Percentiles rank a stretch among this genome's conserved stretches.
Evolutionary conservation across 2,888 invertebrate species (phyloP).

Genomic region (Andrena praecox): DNA sequence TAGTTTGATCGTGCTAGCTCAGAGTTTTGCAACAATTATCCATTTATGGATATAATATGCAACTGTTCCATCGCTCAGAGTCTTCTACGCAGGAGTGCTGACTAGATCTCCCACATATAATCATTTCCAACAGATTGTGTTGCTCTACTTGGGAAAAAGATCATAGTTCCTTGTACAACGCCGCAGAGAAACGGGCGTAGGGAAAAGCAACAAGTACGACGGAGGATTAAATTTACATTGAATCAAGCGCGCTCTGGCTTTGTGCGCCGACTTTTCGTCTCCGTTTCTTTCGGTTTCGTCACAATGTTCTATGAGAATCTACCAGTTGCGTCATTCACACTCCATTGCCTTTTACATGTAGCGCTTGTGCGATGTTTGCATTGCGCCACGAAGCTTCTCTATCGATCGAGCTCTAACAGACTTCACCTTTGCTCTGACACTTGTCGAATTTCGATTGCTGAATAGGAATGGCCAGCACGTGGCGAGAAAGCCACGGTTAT

Average conservation of each 20-base stretch:
- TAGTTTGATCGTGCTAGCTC: no score
- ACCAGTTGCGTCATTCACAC: conserved; percentile 20
- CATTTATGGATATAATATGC: background rate
- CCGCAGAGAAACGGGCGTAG: background rate
- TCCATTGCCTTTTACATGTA: background rate
- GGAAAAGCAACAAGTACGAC: background rate
- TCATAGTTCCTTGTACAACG: background rate
- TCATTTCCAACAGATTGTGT: background rate
- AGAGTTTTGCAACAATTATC: no score
- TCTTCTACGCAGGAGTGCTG: background rate
- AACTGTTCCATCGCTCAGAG: background rate
- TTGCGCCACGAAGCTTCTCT: background rate
- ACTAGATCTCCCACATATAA: background rate
- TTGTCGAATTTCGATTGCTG: background rate
- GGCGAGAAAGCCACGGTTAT: conserved; percentile 37
- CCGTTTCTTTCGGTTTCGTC: background rate
- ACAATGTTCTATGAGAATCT: conserved; percentile 22
- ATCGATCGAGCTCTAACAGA: background rate
- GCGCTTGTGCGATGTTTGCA: background rate
- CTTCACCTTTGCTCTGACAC: background rate
- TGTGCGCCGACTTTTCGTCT: background rate
- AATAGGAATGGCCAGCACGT: background rate
- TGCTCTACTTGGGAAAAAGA: background rate
- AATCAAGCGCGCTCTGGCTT: background rate
- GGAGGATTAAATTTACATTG: conserved; percentile 15